phyloP scores from a whole-genome alignment of 2,113 vertebrate genomes.

The Galemys pyrenaicus region DNA sequence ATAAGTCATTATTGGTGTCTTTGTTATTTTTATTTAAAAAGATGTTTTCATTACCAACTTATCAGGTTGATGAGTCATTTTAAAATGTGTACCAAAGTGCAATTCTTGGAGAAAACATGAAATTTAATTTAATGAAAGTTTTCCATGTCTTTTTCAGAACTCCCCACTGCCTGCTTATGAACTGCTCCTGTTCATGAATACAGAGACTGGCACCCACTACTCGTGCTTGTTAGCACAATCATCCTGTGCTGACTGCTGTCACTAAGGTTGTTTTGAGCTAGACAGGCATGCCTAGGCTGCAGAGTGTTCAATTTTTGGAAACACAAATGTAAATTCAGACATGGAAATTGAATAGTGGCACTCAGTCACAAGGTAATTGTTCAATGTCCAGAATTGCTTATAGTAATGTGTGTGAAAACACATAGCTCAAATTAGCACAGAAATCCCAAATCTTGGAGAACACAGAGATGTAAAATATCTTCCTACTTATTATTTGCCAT shows the following conservation, averaged over 20 bases:
- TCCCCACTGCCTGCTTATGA: background rate
- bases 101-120: background rate
- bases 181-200: background rate
- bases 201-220: background rate
- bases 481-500: background rate
- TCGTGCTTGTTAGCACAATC: background rate
- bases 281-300: background rate
- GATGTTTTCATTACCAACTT: background rate
- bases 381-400: background rate
- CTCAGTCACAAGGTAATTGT: background rate
- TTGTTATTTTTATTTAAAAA: background rate
- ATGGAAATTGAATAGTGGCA: background rate
- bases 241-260: accelerated
- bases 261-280: background rate
- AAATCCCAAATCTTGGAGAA: background rate
- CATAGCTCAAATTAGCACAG: conserved; percentile 5
- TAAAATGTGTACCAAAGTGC: conserved; percentile 36
- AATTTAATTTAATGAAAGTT: background rate
- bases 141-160: background rate
- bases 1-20: background rate
- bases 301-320: background rate
- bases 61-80: conserved; percentile 1
- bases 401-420: background rate
- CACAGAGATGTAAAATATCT: background rate
- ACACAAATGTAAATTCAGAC: background rate